These are phyloP conservation scores for Pinctada fucata DNA, from an alignment of 2,888 invertebrate genomes.

Conservation along the genomic window DNA sequence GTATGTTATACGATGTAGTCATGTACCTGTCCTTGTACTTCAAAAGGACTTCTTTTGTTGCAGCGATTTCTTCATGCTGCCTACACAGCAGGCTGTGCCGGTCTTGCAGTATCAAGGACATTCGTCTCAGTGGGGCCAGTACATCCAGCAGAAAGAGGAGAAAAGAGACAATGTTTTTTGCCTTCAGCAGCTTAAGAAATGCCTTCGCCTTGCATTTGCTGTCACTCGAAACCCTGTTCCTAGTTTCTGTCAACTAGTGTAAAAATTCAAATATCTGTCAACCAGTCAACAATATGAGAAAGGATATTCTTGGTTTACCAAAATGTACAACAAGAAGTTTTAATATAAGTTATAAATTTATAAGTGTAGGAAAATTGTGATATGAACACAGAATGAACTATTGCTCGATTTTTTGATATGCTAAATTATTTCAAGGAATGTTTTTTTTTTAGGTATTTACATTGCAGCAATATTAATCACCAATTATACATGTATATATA, in stretches of 20 bases:
- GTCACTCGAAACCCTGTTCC: slow-evolving; percentile 27
- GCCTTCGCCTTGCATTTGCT: slow-evolving; percentile 33
- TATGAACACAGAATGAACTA: no score
- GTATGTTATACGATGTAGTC: neutral
- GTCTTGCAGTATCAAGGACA: slow-evolving; percentile 31
- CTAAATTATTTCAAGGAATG: no score
- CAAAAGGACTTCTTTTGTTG: slow-evolving; percentile 24
- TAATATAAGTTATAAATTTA: no score
- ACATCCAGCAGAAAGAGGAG: slow-evolving; percentile 32
- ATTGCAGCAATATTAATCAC: no score
- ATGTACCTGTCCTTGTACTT: slow-evolving; percentile 30
- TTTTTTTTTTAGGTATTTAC: no score
- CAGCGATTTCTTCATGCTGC: slow-evolving; percentile 31
- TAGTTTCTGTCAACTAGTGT: slow-evolving; percentile 3
- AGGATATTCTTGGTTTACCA: no score
- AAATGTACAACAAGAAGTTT: no score
- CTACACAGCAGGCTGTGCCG: slow-evolving; percentile 9
- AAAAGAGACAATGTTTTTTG: slow-evolving; percentile 23
- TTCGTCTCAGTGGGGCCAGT: slow-evolving; percentile 21
- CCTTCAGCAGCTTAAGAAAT: slow-evolving; percentile 33
- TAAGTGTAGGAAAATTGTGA: no score
- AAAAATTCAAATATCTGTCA: neutral
- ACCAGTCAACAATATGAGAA: no score
- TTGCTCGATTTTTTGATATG: no score
- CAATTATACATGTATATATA: no score